Evolutionary conservation across 2,888 invertebrate species (phyloP).

Genomic region (Oscheius sp.): DNA sequence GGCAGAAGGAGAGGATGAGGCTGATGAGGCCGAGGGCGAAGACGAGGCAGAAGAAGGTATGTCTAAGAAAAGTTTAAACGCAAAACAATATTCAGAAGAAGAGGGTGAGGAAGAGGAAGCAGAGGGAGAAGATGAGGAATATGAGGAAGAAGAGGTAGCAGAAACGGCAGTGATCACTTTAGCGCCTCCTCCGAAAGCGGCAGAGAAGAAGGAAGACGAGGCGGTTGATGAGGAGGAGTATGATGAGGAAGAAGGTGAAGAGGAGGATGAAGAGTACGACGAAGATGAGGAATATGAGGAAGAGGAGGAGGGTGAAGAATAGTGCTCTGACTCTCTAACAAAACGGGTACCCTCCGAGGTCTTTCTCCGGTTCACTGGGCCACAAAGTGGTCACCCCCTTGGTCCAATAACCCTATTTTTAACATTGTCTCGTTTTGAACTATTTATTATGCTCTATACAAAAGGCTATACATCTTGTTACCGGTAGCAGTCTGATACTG

Average conservation of each 20-base stretch:
- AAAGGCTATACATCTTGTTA: not conserved
- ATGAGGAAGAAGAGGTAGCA: slow-evolving; percentile 13
- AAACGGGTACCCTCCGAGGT: slow-evolving; percentile 31
- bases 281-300: slow-evolving; percentile 36
- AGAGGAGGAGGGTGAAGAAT: slow-evolving; percentile 28
- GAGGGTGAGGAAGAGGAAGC: slow-evolving; percentile 25
- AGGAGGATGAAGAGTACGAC: slow-evolving; percentile 27
- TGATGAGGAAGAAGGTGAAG: slow-evolving; percentile 35
- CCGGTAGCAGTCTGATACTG: slow-evolving; percentile 14
- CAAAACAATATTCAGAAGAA: slow-evolving; percentile 1
- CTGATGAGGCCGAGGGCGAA: slow-evolving; percentile 39
- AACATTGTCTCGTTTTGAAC: not conserved
- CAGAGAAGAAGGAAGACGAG: slow-evolving; percentile 32
- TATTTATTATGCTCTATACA: not conserved
- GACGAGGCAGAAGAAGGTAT: slow-evolving; percentile 34
- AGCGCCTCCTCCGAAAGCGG: slow-evolving; percentile 17
- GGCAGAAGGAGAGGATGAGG: slow-evolving; percentile 39
- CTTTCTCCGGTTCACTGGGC: slow-evolving; percentile 29
- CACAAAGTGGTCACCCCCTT: slow-evolving; percentile 28
- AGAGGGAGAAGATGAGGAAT: slow-evolving; percentile 24
- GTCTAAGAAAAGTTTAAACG: not conserved
- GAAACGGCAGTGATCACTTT: slow-evolving; percentile 24
- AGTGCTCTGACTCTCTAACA: not conserved
- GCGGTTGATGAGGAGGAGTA: slow-evolving; percentile 34
- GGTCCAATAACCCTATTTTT: slow-evolving; percentile 5